These are phyloP conservation scores for Ornithorhynchus anatinus DNA, from an alignment of 2,113 vertebrate species.

Conservation along the genomic window DNA sequence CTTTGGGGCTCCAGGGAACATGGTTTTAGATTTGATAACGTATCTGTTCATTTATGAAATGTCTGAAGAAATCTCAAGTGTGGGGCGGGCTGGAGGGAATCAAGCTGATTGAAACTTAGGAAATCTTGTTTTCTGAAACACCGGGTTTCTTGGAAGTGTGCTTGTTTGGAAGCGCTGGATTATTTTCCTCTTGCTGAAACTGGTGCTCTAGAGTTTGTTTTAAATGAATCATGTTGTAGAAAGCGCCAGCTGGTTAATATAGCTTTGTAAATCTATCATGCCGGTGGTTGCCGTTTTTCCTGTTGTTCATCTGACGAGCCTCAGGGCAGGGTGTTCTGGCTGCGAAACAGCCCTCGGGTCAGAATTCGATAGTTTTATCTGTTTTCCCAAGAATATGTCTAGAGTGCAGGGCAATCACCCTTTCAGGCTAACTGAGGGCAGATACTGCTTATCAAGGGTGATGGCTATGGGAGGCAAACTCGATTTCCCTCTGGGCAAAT, in stretches of 20 bases:
- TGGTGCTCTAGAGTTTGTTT: background rate
- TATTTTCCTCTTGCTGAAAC: background rate
- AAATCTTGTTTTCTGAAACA: background rate
- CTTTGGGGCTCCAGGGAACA: too few species aligned
- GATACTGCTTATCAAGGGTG: constrained; percentile 27
- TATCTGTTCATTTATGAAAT: too few species aligned
- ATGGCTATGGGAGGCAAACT: constrained; percentile 40
- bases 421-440: constrained; percentile 47
- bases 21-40: too few species aligned
- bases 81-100: background rate
- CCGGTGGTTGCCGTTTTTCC: background rate
- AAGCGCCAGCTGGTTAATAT: constrained; percentile 12
- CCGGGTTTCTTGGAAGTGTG: background rate
- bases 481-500: constrained; percentile 48
- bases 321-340: constrained; percentile 27
- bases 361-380: constrained; percentile 61
- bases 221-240: background rate
- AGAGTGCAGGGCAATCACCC: constrained; percentile 51
- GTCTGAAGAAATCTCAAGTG: too few species aligned
- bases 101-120: background rate
- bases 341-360: constrained; percentile 45
- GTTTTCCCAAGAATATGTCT: constrained; percentile 49
- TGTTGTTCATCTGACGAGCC: constrained; percentile 14
- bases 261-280: background rate
- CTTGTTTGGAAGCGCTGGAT: background rate